A percentile compares a stretch with the other conserved stretches of the same genome.
Evolutionary conservation across 2,888 invertebrate genomes (phyloP).

Genomic region (Mystacides longicornis): DNA sequence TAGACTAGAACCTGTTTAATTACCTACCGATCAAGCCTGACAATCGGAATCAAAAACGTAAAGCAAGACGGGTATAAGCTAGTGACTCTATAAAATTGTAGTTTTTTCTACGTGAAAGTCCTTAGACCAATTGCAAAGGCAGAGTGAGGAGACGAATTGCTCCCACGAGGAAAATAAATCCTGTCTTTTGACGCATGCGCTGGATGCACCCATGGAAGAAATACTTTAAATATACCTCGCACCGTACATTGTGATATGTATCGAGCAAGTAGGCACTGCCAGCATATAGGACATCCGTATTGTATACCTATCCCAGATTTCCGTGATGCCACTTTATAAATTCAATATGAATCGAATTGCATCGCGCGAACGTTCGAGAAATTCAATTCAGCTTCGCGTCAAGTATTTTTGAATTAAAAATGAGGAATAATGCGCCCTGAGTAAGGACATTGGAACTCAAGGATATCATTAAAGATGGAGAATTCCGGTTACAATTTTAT

Average conservation of each 20-base stretch:
- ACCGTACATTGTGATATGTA: not conserved
- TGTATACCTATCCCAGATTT: not conserved
- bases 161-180: slow-evolving; percentile 24
- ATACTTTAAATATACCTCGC: not conserved
- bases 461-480: too few relatives aligned
- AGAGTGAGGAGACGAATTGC: slow-evolving; percentile 19
- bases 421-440: too few relatives aligned
- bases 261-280: not conserved
- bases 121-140: slow-evolving; percentile 5
- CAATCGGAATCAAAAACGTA: too few relatives aligned
- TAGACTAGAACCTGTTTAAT: too few relatives aligned
- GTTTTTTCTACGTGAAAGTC: not conserved
- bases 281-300: too few relatives aligned
- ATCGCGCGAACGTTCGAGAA: not conserved
- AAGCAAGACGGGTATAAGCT: too few relatives aligned
- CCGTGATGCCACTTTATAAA: slow-evolving; percentile 15
- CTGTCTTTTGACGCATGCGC: slow-evolving; percentile 13
- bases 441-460: too few relatives aligned
- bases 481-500: too few relatives aligned
- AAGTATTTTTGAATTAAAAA: too few relatives aligned
- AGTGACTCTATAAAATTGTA: too few relatives aligned
- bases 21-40: too few relatives aligned
- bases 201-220: not conserved
- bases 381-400: not conserved
- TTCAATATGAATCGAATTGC: slow-evolving; percentile 5